phyloP scores from a whole-genome alignment of 1,140 invertebrate genomes.

The Metopolophium dirhodum region DNA sequence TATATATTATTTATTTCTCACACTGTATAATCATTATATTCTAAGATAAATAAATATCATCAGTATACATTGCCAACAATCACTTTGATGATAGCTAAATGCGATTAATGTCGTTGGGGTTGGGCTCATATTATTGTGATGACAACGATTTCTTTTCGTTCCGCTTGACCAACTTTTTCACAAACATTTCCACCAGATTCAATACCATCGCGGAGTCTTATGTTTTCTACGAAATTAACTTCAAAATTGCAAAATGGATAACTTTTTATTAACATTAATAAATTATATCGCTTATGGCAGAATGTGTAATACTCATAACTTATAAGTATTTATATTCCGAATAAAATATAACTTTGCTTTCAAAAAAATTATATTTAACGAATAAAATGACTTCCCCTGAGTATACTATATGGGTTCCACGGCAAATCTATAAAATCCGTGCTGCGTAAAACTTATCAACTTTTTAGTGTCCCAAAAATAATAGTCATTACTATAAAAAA shows the following conservation, averaged over 20 bases:
- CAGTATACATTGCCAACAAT: neutral
- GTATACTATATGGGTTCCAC: neutral
- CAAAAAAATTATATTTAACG: neutral
- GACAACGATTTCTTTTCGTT: neutral
- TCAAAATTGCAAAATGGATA: neutral
- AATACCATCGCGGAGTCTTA: neutral
- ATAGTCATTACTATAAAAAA: neutral
- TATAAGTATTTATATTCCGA: neutral
- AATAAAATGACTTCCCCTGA: neutral
- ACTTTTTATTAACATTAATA: neutral
- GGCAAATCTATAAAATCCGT: neutral
- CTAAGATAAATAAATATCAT: neutral
- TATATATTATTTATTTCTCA: neutral
- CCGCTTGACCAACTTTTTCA: neutral
- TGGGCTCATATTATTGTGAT: neutral
- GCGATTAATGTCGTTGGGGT: neutral
- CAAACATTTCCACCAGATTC: neutral
- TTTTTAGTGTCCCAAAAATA: neutral
- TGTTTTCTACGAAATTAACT: neutral
- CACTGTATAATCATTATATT: neutral
- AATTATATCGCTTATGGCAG: neutral
- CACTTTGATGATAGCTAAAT: neutral
- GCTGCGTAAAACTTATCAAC: neutral
- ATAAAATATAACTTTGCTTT: neutral
- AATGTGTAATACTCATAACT: neutral